Conservation (phyloP, 2,888 invertebrate species). For the Sepiola atlantica region DNA sequence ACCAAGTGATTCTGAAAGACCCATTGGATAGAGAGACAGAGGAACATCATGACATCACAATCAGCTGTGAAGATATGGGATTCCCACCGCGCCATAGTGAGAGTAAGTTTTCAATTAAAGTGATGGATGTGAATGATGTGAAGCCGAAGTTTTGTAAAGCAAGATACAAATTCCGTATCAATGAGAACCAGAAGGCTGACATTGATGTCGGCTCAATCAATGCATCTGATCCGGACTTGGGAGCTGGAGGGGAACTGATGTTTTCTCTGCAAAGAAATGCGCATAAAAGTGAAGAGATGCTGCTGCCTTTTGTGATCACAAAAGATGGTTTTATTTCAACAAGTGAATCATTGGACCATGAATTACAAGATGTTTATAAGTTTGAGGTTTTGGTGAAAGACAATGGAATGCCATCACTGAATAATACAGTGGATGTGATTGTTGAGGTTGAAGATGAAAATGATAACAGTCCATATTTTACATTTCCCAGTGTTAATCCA, state of each 20-base stretch:
- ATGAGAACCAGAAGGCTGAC: background rate
- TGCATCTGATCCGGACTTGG: conserved; percentile 21
- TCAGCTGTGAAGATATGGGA: conserved; percentile 14
- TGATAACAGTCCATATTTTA: no score
- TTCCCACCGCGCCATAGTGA: conserved; percentile 32
- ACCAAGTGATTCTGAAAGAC: background rate
- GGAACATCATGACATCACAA: conserved; percentile 21
- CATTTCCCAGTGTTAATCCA: no score
- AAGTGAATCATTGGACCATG: background rate
- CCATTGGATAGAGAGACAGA: background rate
- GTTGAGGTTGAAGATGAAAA: no score
- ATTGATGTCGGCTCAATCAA: background rate
- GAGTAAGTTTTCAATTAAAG: conserved; percentile 21
- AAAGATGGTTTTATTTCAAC: conserved; percentile 32
- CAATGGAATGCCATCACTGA: no score
- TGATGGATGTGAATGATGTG: conserved; percentile 32
- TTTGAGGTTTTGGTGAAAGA: no score
- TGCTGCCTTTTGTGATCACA: background rate
- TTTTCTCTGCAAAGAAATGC: background rate
- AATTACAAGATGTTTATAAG: no score
- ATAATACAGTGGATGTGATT: no score
- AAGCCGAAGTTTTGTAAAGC: background rate
- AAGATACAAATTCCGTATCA: background rate
- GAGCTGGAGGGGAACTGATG: conserved; percentile 12
- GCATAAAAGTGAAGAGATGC: background rate